Evolutionary conservation across 2,888 invertebrate genomes (phyloP).

Genomic region (Dysmachus trigonus): DNA sequence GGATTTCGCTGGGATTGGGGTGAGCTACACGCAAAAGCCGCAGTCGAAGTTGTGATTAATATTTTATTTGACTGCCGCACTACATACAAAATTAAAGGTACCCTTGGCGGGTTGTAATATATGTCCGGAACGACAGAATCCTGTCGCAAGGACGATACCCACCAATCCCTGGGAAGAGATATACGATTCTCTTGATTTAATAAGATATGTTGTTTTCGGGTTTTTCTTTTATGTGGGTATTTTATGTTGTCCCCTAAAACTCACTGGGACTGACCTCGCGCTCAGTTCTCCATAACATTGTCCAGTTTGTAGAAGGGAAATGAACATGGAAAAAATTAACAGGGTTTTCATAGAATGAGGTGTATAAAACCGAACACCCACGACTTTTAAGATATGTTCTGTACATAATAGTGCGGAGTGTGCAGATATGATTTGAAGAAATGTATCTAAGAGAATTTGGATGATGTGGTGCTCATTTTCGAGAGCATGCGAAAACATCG

Average conservation of each 20-base stretch:
- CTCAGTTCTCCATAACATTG: not conserved
- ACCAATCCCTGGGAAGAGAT: not conserved
- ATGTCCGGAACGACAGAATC: not conserved
- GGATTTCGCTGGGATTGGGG: not conserved
- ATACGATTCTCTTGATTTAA: not conserved
- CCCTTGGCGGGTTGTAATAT: not conserved
- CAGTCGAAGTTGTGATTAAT: not conserved
- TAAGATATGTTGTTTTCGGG: not conserved
- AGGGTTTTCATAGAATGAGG: not conserved
- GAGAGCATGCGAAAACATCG: slow-evolving; percentile 5
- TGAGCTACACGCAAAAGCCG: not conserved
- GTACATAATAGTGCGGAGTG: not conserved
- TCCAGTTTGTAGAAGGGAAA: not conserved
- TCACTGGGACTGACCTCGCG: not conserved
- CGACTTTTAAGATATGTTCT: not conserved
- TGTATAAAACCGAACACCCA: not conserved
- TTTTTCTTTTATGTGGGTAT: not conserved
- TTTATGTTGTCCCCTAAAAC: not conserved
- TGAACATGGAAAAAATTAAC: not conserved
- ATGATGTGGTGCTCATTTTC: not conserved
- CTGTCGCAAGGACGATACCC: not conserved
- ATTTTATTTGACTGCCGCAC: not conserved
- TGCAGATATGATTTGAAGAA: not conserved
- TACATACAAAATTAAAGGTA: not conserved
- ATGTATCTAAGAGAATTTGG: not conserved